These are phyloP conservation scores for Paraplagusia blochii DNA, from an alignment of 2,113 vertebrate genomes.

Conservation along the genomic window DNA sequence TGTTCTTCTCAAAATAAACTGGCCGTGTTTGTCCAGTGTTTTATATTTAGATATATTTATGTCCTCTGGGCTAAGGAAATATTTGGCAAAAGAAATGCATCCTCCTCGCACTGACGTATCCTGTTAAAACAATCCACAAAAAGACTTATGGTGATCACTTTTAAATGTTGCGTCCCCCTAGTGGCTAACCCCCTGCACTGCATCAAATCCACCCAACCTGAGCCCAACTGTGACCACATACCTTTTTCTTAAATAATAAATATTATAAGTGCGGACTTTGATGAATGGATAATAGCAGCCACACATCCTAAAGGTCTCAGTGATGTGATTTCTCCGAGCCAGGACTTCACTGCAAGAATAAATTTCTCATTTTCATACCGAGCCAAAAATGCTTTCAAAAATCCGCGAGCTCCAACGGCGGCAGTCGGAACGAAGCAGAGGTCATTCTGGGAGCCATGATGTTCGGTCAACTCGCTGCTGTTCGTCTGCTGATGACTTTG, in stretches of 20 bases:
- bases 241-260: conserved; percentile 12
- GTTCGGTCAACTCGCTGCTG: conserved; percentile 23
- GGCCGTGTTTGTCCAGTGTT: too few species aligned
- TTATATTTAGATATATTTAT: too few species aligned
- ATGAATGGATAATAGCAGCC: conserved; percentile 15
- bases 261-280: conserved; percentile 3
- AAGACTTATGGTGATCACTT: too few species aligned
- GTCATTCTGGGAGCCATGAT: conserved; percentile 31
- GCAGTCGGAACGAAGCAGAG: conserved; percentile 15
- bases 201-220: conserved; percentile 4
- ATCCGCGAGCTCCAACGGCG: conserved; percentile 3
- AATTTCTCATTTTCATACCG: conserved; percentile 33
- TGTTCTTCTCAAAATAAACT: too few species aligned
- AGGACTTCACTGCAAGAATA: conserved; percentile 31
- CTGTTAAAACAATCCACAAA: too few species aligned
- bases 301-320: conserved; percentile 14
- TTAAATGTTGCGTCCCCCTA: too few species aligned
- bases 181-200: too few species aligned
- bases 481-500: conserved; percentile 50
- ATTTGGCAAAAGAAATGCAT: too few species aligned
- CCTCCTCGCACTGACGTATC: too few species aligned
- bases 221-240: conserved; percentile 6
- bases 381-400: conserved; percentile 24
- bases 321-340: conserved; percentile 27
- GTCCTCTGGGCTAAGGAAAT: too few species aligned